Percentiles rank a stretch among this genome's conserved stretches.
These are phyloP conservation scores for Drosophila picticornis DNA, from an alignment of 2,888 invertebrate genomes.

Conservation along the genomic window DNA sequence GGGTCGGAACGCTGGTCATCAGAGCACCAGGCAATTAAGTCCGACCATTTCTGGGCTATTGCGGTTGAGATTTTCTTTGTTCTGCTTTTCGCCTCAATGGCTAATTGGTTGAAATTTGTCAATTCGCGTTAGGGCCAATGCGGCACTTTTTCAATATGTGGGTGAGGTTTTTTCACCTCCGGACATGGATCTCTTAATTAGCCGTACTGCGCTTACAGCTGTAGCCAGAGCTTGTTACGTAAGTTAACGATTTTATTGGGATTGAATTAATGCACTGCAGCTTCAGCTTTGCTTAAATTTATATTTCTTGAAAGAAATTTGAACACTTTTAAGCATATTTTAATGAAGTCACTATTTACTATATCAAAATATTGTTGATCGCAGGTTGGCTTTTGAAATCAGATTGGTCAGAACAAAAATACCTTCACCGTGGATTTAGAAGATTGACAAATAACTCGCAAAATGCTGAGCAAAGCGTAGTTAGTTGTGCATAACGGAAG, in stretches of 20 bases:
- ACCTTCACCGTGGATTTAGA: too few species aligned
- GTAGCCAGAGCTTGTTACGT: constrained; percentile 22
- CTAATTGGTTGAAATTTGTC: constrained; percentile 75
- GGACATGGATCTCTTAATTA: constrained; percentile 65
- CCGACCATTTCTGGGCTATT: constrained; percentile 48
- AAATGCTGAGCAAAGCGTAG: too few species aligned
- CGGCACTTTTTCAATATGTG: constrained; percentile 57
- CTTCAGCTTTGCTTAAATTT: neutral
- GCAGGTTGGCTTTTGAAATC: too few species aligned
- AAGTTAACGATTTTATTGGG: neutral
- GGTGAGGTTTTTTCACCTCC: constrained; percentile 1
- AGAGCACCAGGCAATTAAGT: constrained; percentile 66
- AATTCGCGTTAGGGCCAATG: constrained; percentile 76
- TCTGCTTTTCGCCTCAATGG: constrained; percentile 47
- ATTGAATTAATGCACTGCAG: constrained; percentile 1
- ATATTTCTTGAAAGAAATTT: neutral
- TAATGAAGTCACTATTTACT: neutral
- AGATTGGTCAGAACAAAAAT: neutral
- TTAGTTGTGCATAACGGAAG: too few species aligned
- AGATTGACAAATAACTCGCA: too few species aligned
- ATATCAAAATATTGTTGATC: neutral
- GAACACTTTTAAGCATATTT: neutral
- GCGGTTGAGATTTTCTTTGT: constrained; percentile 60
- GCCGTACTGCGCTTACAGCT: constrained; percentile 34
- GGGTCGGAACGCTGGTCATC: constrained; percentile 40